Conservation (phyloP, 2,888 invertebrate species). For the Macrophya annulata region DNA sequence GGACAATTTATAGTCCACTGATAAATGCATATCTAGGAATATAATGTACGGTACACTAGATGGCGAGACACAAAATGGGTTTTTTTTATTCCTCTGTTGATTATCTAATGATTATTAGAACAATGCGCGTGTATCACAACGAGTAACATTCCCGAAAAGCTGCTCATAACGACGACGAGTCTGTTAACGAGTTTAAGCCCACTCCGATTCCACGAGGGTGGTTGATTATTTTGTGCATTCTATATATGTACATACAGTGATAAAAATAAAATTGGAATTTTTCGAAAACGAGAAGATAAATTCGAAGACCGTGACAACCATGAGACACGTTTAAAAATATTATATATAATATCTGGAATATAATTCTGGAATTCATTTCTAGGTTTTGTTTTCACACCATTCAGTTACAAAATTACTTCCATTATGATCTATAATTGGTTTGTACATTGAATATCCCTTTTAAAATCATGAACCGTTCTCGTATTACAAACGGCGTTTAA, state of each 20-base stretch:
- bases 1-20: neutral
- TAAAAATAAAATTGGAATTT: neutral
- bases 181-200: neutral
- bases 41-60: neutral
- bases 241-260: neutral
- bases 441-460: neutral
- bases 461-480: neutral
- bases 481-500: neutral
- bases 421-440: neutral
- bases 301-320: neutral
- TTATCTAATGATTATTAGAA: neutral
- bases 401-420: neutral
- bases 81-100: neutral
- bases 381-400: constrained; percentile 6
- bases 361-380: neutral
- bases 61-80: neutral
- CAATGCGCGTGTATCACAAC: neutral
- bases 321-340: neutral
- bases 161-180: neutral
- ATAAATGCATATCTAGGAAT: neutral
- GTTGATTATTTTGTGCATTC: neutral
- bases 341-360: neutral
- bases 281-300: neutral
- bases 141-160: neutral
- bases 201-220: neutral